These are phyloP conservation scores for Ridgeia piscesae DNA, from an alignment of 1,140 invertebrate species.

Conservation along the genomic window DNA sequence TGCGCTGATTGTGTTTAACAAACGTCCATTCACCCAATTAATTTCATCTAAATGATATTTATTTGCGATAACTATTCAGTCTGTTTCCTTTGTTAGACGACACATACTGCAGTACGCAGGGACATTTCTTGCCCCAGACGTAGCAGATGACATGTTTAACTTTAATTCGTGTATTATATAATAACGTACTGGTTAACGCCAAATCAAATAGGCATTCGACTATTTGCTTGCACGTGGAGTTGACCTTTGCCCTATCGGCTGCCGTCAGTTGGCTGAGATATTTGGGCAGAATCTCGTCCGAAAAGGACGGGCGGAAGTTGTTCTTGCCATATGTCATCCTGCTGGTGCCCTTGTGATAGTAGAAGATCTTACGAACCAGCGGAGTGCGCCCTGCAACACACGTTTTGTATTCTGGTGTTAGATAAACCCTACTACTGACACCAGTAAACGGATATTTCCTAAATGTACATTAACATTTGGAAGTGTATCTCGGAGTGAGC, in stretches of 20 bases:
- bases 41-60: no score
- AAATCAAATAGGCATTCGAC: not conserved
- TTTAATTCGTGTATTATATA: not conserved
- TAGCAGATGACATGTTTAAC: not conserved
- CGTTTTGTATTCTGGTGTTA: not conserved
- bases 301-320: not conserved
- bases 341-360: not conserved
- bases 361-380: not conserved
- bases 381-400: not conserved
- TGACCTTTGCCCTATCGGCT: not conserved
- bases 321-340: not conserved
- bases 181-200: not conserved
- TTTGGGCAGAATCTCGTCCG: not conserved
- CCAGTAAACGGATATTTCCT: not conserved
- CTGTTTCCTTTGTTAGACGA: not conserved
- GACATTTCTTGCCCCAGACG: not conserved
- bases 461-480: not conserved
- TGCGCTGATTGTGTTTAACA: not conserved
- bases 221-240: not conserved
- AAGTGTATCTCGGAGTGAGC: not conserved
- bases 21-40: no score
- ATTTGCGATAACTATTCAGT: not conserved
- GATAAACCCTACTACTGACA: not conserved
- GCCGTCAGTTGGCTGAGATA: not conserved
- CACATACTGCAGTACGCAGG: not conserved